Evolutionary conservation across 2,797 vertebrate genomes (phyloP).

Genomic region (Arnoldichthys spilopterus): DNA sequence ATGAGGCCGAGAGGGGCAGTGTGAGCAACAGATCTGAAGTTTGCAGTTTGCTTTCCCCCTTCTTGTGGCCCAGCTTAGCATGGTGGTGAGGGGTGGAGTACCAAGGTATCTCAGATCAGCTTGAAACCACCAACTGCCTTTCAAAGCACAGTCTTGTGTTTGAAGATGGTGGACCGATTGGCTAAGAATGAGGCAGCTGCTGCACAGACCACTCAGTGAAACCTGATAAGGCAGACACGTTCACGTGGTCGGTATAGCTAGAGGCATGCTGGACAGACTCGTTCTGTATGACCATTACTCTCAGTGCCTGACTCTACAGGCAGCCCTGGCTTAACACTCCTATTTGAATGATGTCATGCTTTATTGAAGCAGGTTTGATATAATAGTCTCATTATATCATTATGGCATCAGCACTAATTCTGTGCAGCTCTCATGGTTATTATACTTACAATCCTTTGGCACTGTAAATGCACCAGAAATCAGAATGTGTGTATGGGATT

Average conservation of each 20-base stretch:
- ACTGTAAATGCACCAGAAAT: neutral
- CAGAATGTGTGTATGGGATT: neutral
- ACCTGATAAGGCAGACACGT: conserved; percentile 61
- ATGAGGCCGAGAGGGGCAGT: neutral
- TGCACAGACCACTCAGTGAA: conserved; percentile 62
- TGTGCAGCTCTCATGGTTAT: neutral
- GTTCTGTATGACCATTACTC: conserved; percentile 24
- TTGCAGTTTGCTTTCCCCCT: neutral
- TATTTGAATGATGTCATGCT: neutral
- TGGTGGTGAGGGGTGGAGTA: neutral
- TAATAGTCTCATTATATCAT: neutral
- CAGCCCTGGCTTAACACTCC: neutral
- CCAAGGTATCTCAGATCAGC: neutral
- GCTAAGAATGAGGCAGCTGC: conserved; percentile 65
- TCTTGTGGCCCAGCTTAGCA: neutral
- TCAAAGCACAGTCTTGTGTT: conserved; percentile 16
- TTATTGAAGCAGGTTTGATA: conserved; percentile 1
- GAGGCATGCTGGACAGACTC: conserved; percentile 43
- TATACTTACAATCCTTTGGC: neutral
- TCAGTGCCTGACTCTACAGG: neutral
- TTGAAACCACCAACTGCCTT: neutral
- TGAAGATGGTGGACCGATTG: conserved; percentile 16
- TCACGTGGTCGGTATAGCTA: conserved; percentile 58
- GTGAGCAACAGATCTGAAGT: neutral
- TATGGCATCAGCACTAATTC: neutral